Percentiles rank a stretch among this genome's conserved stretches.
Conservation (phyloP, 1,140 invertebrate genomes). For the Matsumurasca onukii region DNA sequence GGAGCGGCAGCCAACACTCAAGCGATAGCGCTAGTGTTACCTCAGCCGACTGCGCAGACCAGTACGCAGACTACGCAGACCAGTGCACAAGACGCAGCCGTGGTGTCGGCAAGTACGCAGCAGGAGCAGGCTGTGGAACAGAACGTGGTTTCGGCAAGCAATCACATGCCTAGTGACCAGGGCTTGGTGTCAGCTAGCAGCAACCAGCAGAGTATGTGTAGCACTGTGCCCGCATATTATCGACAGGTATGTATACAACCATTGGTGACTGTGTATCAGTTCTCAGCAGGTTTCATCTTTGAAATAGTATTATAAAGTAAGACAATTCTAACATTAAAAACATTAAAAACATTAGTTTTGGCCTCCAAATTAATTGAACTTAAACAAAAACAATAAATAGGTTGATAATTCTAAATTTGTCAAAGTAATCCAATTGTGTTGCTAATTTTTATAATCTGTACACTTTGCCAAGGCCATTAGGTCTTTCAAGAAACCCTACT, state of each 20-base stretch:
- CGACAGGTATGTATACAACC: slow-evolving; percentile 3
- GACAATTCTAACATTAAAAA: neutral
- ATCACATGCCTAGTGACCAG: slow-evolving; percentile 26
- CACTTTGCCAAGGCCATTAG: too few species aligned
- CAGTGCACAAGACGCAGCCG: slow-evolving; percentile 34
- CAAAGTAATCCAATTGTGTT: neutral
- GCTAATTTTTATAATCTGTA: too few species aligned
- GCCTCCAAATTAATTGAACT: neutral
- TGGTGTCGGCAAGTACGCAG: slow-evolving; percentile 36
- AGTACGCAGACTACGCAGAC: slow-evolving; percentile 29
- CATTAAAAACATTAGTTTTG: neutral
- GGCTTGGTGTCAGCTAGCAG: slow-evolving; percentile 24
- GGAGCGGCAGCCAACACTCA: slow-evolving; percentile 32
- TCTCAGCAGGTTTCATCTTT: neutral
- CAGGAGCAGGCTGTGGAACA: slow-evolving; percentile 36
- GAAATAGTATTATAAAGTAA: neutral
- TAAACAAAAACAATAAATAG: neutral
- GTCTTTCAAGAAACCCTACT: too few species aligned
- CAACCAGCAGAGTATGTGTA: slow-evolving; percentile 10
- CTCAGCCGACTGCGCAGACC: slow-evolving; percentile 35
- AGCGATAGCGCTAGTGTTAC: slow-evolving; percentile 37
- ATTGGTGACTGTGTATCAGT: neutral
- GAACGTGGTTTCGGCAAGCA: slow-evolving; percentile 33
- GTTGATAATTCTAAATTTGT: neutral
- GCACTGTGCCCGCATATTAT: slow-evolving; percentile 22